Evolutionary conservation across 2,113 vertebrate species (phyloP).

Genomic region (Chrysochloris asiatica): DNA sequence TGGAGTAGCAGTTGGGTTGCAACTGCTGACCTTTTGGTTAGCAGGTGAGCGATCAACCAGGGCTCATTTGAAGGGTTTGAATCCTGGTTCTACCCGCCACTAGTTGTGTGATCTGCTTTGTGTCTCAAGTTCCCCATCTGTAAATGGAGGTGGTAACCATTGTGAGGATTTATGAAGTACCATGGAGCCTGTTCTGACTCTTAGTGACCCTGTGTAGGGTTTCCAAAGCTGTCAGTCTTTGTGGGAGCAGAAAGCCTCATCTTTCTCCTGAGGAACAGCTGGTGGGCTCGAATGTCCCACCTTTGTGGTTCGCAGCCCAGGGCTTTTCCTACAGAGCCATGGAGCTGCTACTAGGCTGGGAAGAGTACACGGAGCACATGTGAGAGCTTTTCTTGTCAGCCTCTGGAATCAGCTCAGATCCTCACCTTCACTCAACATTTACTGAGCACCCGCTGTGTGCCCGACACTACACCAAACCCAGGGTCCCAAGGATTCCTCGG

Average conservation of each 20-base stretch:
- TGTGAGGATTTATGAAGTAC: neutral
- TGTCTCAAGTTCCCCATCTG: neutral
- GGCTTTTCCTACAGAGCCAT: no score
- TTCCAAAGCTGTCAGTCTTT: no score
- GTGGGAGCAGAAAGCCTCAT: no score
- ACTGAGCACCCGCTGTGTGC: neutral
- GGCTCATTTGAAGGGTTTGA: neutral
- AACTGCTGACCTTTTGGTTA: neutral
- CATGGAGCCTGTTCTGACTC: no score
- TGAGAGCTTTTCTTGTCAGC: neutral
- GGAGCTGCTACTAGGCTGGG: no score
- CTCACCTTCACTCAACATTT: neutral
- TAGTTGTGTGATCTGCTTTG: neutral
- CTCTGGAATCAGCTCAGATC: neutral
- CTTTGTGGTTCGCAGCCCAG: no score
- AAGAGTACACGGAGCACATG: accelerated
- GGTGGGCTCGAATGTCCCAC: no score
- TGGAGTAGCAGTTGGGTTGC: neutral
- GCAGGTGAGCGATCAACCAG: neutral
- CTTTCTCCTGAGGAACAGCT: no score
- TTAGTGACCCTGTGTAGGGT: no score
- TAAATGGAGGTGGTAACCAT: neutral
- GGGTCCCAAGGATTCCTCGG: neutral
- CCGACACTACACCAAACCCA: neutral
- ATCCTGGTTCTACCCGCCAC: neutral